Percentiles rank a stretch among this genome's conserved stretches.
These are phyloP conservation scores for Phaethornis superciliosus DNA, from an alignment of 2,113 vertebrate species.

Conservation along the genomic window DNA sequence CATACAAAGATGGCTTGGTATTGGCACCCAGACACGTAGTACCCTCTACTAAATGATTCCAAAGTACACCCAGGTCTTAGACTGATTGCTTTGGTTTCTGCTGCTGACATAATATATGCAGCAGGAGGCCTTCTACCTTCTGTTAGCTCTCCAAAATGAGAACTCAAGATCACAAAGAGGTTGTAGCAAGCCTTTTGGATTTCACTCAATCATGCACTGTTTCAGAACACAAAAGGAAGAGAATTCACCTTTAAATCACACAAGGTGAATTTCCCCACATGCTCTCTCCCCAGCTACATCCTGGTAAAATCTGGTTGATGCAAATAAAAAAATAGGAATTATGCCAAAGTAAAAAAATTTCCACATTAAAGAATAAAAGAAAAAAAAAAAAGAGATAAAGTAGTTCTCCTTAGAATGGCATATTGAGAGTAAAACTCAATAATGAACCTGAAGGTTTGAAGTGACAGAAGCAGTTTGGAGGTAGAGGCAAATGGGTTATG, in stretches of 20 bases:
- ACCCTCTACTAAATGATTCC: background rate
- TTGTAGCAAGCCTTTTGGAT: background rate
- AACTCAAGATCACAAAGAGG: conserved; percentile 27
- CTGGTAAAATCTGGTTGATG: background rate
- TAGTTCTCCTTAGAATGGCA: background rate
- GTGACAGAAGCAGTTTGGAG: background rate
- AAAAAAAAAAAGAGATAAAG: background rate
- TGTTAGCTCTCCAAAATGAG: background rate
- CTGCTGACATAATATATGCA: conserved; percentile 15
- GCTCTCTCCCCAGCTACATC: background rate
- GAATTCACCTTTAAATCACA: background rate
- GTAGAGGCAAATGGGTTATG: background rate
- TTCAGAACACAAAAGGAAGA: background rate
- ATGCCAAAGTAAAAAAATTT: background rate
- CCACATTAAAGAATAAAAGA: background rate
- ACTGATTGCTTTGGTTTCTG: conserved; percentile 19
- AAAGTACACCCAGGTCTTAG: background rate
- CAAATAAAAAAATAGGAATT: background rate
- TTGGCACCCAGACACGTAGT: background rate
- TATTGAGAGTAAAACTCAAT: background rate
- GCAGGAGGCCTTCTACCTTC: conserved; percentile 44
- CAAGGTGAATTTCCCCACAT: background rate
- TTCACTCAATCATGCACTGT: background rate
- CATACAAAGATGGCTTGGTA: background rate
- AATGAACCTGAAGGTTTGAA: background rate